A percentile compares a stretch with the other conserved stretches of the same genome.
phyloP scores from a whole-genome alignment of 2,888 invertebrate species.

The Notodonta dromedarius region DNA sequence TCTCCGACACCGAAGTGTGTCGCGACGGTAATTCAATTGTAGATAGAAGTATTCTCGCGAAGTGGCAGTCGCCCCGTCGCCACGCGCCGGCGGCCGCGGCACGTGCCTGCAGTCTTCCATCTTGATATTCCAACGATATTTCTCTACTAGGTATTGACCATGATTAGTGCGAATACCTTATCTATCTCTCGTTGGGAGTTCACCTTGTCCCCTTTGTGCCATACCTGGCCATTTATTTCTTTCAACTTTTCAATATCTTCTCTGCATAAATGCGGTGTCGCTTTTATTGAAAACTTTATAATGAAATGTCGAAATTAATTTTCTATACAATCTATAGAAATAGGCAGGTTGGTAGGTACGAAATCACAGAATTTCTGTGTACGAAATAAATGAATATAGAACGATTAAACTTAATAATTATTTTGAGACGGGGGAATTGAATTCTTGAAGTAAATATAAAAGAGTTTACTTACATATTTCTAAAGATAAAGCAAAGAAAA shows the following conservation, averaged over 20 bases:
- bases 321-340: too few species aligned
- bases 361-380: too few species aligned
- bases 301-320: too few species aligned
- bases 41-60: background rate
- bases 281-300: background rate
- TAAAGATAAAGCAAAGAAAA: too few species aligned
- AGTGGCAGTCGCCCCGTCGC: background rate
- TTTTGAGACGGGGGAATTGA: too few species aligned
- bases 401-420: too few species aligned
- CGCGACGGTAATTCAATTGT: constrained; percentile 5
- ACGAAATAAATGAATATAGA: too few species aligned
- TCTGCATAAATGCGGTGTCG: background rate
- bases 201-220: background rate
- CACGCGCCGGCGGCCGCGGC: background rate
- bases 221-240: background rate
- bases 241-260: background rate
- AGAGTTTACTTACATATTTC: too few species aligned
- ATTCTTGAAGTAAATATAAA: too few species aligned
- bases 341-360: too few species aligned
- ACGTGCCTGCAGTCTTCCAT: constrained; percentile 12
- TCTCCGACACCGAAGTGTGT: background rate
- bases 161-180: too few species aligned
- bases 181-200: background rate
- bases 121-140: background rate
- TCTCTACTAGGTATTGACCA: background rate